Evolutionary conservation across 2,888 invertebrate species (phyloP).

Genomic region (Sepiola atlantica): DNA sequence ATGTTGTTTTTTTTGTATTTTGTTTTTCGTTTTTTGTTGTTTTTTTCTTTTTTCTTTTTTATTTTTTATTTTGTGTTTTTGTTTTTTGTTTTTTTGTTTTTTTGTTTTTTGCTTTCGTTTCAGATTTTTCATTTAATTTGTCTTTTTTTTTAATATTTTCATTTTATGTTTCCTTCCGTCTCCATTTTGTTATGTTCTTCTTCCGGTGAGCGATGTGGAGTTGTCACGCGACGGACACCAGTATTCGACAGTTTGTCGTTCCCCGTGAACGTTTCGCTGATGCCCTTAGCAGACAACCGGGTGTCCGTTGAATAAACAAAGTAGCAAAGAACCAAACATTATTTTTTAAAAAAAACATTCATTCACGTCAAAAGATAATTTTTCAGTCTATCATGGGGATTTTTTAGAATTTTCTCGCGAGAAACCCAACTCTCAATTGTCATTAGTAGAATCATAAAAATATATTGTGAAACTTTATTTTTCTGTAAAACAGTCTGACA

Average conservation of each 20-base stretch:
- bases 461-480: not conserved
- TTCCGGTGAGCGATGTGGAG: not conserved
- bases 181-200: not conserved
- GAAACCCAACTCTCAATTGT: not conserved
- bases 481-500: too few relatives aligned
- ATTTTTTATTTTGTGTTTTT: too few relatives aligned
- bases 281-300: not conserved
- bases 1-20: not conserved
- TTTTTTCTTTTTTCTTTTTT: too few relatives aligned
- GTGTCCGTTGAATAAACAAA: not conserved
- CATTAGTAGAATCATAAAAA: not conserved
- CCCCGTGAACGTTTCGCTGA: not conserved
- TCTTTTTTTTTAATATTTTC: not conserved
- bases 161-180: not conserved
- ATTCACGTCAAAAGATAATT: not conserved
- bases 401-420: not conserved
- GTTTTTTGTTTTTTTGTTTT: not conserved
- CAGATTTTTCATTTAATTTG: not conserved
- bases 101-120: not conserved
- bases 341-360: not conserved
- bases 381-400: not conserved
- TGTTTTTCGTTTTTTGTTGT: too few relatives aligned
- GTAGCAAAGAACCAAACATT: not conserved
- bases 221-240: not conserved
- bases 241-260: not conserved